Conservation (phyloP, 2,888 invertebrate genomes). For the Eupithecia exiguata region DNA sequence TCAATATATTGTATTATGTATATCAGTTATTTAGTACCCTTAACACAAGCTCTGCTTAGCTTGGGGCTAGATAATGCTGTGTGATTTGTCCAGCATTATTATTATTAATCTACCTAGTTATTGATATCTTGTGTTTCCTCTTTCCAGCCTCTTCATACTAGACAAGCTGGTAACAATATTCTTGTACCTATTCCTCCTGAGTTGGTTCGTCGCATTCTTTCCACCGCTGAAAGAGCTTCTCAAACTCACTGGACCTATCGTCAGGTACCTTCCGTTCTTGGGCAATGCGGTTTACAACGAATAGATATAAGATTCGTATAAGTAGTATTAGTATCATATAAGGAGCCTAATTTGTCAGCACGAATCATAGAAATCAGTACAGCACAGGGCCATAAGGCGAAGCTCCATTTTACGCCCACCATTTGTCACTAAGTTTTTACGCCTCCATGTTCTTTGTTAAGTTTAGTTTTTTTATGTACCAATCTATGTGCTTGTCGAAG, state of each 20-base stretch:
- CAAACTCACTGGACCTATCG: constrained; percentile 64
- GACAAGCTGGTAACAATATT: constrained; percentile 77
- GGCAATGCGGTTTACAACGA: constrained; percentile 70
- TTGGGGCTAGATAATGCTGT: too few species aligned
- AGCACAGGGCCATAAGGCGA: background rate
- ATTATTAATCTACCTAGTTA: too few species aligned
- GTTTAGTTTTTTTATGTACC: background rate
- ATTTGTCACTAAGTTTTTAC: too few species aligned
- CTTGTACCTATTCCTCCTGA: constrained; percentile 77
- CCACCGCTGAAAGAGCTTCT: constrained; percentile 62
- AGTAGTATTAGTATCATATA: background rate
- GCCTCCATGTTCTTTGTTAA: background rate
- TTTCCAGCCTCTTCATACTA: constrained; percentile 79
- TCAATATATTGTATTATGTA: too few species aligned
- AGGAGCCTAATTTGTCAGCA: background rate
- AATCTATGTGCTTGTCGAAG: background rate
- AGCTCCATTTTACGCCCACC: background rate
- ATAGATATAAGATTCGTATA: background rate
- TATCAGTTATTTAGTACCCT: too few species aligned
- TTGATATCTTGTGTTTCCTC: too few species aligned
- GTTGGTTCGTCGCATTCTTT: constrained; percentile 66
- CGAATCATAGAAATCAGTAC: background rate
- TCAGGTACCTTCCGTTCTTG: constrained; percentile 69
- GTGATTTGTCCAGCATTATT: too few species aligned
- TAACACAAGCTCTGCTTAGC: too few species aligned